phyloP scores from a whole-genome alignment of 2,888 invertebrate species.

The Ecdyonurus torrentis region DNA sequence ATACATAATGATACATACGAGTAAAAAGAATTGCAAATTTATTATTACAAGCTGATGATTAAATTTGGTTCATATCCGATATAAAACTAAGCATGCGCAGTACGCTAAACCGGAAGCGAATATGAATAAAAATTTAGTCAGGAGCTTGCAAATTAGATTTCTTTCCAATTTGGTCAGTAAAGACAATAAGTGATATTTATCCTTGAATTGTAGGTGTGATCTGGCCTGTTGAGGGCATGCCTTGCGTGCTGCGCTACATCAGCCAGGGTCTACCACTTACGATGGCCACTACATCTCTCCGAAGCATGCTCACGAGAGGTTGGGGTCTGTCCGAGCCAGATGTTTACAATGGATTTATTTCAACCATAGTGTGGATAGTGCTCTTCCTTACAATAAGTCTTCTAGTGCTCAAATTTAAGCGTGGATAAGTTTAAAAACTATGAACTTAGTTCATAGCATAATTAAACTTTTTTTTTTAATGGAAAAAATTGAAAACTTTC shows the following conservation, averaged over 20 bases:
- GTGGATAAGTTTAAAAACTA: conserved; percentile 37
- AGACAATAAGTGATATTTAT: too few relatives aligned
- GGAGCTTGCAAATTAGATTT: too few relatives aligned
- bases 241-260: conserved; percentile 62
- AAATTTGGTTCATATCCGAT: too few relatives aligned
- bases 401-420: conserved; percentile 62
- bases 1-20: not conserved
- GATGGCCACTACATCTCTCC: conserved; percentile 76
- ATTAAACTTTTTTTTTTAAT: too few relatives aligned
- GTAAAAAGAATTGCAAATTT: too few relatives aligned
- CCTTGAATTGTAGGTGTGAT: conserved; percentile 56
- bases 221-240: conserved; percentile 96
- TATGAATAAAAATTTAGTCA: too few relatives aligned
- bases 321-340: conserved; percentile 66
- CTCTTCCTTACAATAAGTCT: conserved; percentile 65
- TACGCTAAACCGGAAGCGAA: too few relatives aligned
- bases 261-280: conserved; percentile 74
- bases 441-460: too few relatives aligned
- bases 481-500: too few relatives aligned
- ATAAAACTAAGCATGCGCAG: too few relatives aligned
- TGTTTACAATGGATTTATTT: conserved; percentile 75
- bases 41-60: too few relatives aligned
- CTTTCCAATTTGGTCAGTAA: too few relatives aligned
- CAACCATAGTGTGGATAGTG: conserved; percentile 72
- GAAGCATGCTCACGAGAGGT: conserved; percentile 74